Evolutionary conservation across 2,797 vertebrate species (phyloP).

Genomic region (Craterocephalus amniculus): DNA sequence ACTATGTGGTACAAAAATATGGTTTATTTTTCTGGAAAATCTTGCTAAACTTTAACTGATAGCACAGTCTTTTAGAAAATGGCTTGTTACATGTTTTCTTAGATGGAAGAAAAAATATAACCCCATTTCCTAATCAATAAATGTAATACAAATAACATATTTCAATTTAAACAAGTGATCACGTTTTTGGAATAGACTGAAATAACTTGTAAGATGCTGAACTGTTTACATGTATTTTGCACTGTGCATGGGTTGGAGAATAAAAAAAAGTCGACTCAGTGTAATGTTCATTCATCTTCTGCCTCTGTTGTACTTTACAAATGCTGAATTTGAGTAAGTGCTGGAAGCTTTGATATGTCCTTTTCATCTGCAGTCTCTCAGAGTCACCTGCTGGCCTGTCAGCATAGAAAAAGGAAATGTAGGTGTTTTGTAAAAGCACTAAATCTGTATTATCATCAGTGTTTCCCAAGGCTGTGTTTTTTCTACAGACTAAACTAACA

Average conservation of each 20-base stretch:
- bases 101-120: neutral
- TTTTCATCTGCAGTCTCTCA: neutral
- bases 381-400: neutral
- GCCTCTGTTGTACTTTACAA: neutral
- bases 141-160: neutral
- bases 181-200: neutral
- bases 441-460: neutral
- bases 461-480: neutral
- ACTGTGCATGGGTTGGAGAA: neutral
- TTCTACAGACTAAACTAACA: neutral
- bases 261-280: neutral
- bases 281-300: neutral
- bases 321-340: neutral
- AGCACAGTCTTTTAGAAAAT: neutral
- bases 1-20: neutral
- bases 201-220: neutral
- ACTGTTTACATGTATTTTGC: neutral
- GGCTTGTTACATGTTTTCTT: neutral
- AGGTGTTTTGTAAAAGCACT: neutral
- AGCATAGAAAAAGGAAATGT: neutral
- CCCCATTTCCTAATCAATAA: slow-evolving; percentile 1
- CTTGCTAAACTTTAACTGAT: neutral
- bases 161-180: slow-evolving; percentile 19
- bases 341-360: neutral
- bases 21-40: neutral